These are phyloP conservation scores for Neodiprion pinetum DNA, from an alignment of 1,140 invertebrate species.

Conservation along the genomic window DNA sequence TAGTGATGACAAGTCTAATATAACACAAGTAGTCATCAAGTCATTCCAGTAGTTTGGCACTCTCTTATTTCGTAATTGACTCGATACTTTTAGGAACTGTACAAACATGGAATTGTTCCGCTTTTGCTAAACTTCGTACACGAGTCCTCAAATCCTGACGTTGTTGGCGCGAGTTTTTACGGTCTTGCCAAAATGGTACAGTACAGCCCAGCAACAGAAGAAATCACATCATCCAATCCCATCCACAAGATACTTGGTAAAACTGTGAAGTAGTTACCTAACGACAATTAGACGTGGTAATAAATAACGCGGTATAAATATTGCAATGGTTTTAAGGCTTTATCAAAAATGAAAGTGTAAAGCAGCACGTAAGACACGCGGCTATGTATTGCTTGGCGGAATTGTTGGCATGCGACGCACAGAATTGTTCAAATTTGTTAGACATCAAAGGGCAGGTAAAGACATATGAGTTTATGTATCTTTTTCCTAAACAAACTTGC, in stretches of 20 bases:
- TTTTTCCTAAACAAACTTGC: too few relatives aligned
- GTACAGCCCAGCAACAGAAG: conserved; percentile 35
- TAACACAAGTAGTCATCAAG: not conserved
- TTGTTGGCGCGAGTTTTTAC: conserved; percentile 34
- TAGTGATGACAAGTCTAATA: conserved; percentile 25
- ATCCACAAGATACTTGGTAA: conserved; percentile 38
- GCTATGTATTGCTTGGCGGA: conserved; percentile 42
- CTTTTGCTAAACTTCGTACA: conserved; percentile 36
- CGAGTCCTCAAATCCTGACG: conserved; percentile 24
- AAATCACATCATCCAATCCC: conserved; percentile 35
- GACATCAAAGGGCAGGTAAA: conserved; percentile 37
- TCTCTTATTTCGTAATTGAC: not conserved
- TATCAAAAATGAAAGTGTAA: conserved; percentile 35
- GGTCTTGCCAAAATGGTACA: conserved; percentile 43
- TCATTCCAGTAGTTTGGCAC: not conserved
- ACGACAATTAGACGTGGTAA: not conserved
- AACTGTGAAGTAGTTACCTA: not conserved
- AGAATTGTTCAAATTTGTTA: conserved; percentile 39
- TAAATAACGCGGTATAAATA: too few relatives aligned
- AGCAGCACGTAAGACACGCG: conserved; percentile 35
- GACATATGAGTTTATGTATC: not conserved
- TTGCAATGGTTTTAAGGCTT: conserved; percentile 33
- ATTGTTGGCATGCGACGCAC: conserved; percentile 35
- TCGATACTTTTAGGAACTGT: conserved; percentile 30
- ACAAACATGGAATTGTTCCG: conserved; percentile 36